phyloP scores from a whole-genome alignment of 1,140 invertebrate genomes.

The Drosophila cardini region DNA sequence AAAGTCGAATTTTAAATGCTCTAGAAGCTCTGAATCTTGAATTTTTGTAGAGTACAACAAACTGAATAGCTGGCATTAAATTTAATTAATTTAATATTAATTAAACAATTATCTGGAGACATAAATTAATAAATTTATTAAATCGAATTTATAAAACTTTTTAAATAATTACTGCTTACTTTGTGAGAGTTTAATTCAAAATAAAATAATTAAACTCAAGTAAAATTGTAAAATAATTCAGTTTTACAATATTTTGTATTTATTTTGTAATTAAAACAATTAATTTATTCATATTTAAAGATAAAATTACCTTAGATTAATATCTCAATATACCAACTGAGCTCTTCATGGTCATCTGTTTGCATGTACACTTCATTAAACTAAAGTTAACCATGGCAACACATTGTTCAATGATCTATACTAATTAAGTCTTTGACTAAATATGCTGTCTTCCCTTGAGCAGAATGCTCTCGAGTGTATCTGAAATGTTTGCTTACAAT shows the following conservation, averaged over 20 bases:
- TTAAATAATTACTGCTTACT: too few relatives aligned
- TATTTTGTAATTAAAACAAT: too few relatives aligned
- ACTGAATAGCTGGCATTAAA: too few relatives aligned
- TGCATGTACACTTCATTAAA: conserved; percentile 1
- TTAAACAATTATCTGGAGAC: too few relatives aligned
- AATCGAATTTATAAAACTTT: too few relatives aligned
- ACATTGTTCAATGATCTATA: conserved; percentile 26
- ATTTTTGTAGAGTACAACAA: too few relatives aligned
- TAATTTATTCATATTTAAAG: background rate
- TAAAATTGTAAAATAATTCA: too few relatives aligned
- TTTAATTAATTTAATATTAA: too few relatives aligned
- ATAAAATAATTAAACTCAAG: too few relatives aligned
- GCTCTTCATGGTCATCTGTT: background rate
- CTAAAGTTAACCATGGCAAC: conserved; percentile 1
- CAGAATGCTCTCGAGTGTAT: conserved; percentile 44
- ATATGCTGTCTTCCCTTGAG: conserved; percentile 2
- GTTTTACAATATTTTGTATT: too few relatives aligned
- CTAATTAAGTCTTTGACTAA: conserved; percentile 38
- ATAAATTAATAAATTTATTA: too few relatives aligned
- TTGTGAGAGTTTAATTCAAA: too few relatives aligned
- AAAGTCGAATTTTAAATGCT: conserved; percentile 3
- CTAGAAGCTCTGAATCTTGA: conserved; percentile 1
- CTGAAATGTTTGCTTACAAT: conserved; percentile 66
- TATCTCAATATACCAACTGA: background rate
- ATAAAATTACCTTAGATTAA: background rate